Conservation (phyloP, 2,888 invertebrate species). For the Prosopocoilus inquinatus region DNA sequence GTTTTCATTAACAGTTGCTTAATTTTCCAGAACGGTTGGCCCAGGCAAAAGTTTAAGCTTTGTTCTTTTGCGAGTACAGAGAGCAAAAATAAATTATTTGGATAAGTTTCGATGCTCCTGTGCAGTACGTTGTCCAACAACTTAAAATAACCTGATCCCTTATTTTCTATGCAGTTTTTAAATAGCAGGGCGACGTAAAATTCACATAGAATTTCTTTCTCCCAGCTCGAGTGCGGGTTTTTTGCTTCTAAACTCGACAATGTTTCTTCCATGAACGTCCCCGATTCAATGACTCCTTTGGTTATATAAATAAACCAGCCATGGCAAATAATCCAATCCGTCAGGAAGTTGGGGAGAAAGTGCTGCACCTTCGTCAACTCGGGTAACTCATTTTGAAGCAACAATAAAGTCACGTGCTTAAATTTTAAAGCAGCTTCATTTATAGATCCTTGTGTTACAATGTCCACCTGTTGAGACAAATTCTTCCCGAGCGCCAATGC, state of each 20-base stretch:
- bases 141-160: constrained; percentile 46
- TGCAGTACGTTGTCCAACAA: constrained; percentile 48
- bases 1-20: constrained; percentile 49
- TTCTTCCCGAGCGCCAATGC: constrained; percentile 35
- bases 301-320: constrained; percentile 54
- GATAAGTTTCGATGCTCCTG: constrained; percentile 52
- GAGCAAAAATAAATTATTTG: constrained; percentile 60
- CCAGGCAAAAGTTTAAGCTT: constrained; percentile 41
- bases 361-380: constrained; percentile 40
- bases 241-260: constrained; percentile 35
- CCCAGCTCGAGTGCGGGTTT: constrained; percentile 29
- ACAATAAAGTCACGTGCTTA: constrained; percentile 38
- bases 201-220: constrained; percentile 51
- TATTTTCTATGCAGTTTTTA: constrained; percentile 39
- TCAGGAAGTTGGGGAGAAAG: constrained; percentile 54
- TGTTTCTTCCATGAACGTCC: constrained; percentile 42
- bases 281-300: constrained; percentile 42
- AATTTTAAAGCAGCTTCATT: constrained; percentile 41
- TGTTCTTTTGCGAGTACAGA: constrained; percentile 54
- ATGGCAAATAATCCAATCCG: constrained; percentile 56
- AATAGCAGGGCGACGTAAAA: constrained; percentile 47
- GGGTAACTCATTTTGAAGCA: constrained; percentile 32
- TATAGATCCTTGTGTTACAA: constrained; percentile 34
- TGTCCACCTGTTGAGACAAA: constrained; percentile 10
- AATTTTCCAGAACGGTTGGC: constrained; percentile 57